Base-by-base conservation (phyloP, 1,140 invertebrate species). In the Sitodiplosis mosellana region DNA sequence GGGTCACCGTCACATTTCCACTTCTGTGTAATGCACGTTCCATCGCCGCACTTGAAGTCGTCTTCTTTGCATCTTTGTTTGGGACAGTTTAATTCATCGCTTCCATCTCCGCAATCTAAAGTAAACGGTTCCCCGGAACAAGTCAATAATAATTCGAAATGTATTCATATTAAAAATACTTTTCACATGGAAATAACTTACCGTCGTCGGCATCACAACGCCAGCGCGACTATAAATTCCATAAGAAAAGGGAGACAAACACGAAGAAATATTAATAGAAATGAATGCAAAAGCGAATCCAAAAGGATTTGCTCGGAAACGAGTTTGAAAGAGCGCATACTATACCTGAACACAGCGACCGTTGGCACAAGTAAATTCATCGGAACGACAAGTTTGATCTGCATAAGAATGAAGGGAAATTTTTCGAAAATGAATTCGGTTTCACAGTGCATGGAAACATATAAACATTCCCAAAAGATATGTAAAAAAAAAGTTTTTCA, bases 321-420 rank as follows among this genome's bases (percentile, higher is more conserved):
- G n/a, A n/a, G n/a, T n/a, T 27, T 27, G 27, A 10, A 5, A 27
- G 27, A 27, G 27, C 27, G 10, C 3, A 27, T 27, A 27, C 10
- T 10, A 27, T 27, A 27, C 27, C 27, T 87, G 85, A 51, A 93
- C 89, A 60, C 88, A 93, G 50, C 83, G 80, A 11, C 87, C 86
- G 56, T 89, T 87, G 37, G 73, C 75, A 65, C 89, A 93, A 2
- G 85, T 88, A 59, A 89, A 92, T 61, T 92, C 84, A 59, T 90
- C 85, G 17, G 83, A 76, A 47, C 86, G 76, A 61, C 86, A 90
- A 1, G 83, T 87, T 56, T 83, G 81, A 72, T 87, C 84, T 87
- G 48, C 27, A 27, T 27, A 27, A 27, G 27, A 27, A 27, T 27
- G 4, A 27, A 27, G 4, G 10, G 27, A 27, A 27, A 27, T 3